Base-by-base conservation (phyloP, 2,888 invertebrate species). In the Trilocha varians region DNA sequence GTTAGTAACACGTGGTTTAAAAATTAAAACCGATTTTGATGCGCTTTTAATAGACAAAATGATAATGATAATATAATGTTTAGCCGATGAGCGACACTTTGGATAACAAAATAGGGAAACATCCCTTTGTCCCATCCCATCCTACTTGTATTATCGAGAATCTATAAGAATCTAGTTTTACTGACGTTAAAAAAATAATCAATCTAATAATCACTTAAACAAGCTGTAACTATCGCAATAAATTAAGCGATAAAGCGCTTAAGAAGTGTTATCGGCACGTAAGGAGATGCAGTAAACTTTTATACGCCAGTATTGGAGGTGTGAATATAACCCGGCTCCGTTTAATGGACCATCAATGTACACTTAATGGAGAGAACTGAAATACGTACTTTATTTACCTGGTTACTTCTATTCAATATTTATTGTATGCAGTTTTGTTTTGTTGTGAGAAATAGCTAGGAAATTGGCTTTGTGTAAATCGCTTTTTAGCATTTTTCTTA, bases 271-370 rank as follows among this genome's bases (percentile, higher is more conserved):
- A 18, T 18, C 8, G 5, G 11, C 2, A 25, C 25, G 5, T 25
- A 25, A 25, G 5, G 4, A 25, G 11, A 25, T 25, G 11, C 25
- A 25, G 8, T 25, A 3, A 25, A 4, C 1, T 9, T 25, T 25
- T 25, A 25, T 17, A 16, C 37, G 16, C 8, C n/a, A 42, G 35
- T 25, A 36, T 15, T 32, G 15, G 6, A 16, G 8, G 14, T 32
- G 32, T 32, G 16, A 38, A 25, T 25, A 25, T 25, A 25, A 25
- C 25, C 25, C 25, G 41, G 49, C 49, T 47, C 48, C 47, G 48
- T 52, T 55, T 53, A 53, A 52, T 50, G 48, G 52, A 36, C 47
- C 46, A 50, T 49, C 25, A 25, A 25, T 11, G 25, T 25, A 25
- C 8, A 25, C 11, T 25, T 25, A 25, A 25, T 25, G 25, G 25